Conservation (phyloP, 1,140 invertebrate genomes). For the Archegozetes longisetosus region DNA sequence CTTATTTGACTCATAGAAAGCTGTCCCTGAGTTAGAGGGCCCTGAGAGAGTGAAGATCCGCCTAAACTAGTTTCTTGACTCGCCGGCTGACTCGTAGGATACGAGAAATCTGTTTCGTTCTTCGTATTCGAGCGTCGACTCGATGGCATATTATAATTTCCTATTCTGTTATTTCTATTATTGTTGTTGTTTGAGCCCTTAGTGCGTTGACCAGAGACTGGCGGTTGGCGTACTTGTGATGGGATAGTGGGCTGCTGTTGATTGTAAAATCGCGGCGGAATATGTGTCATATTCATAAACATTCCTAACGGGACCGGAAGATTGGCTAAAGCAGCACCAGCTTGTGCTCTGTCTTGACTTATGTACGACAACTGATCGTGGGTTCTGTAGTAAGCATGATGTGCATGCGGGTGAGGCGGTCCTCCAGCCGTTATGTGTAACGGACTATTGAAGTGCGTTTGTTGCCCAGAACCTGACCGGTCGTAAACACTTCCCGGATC, state of each 20-base stretch:
- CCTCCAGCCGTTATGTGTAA: neutral
- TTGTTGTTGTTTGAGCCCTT: neutral
- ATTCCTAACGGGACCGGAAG: constrained; percentile 77
- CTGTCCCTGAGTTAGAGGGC: constrained; percentile 33
- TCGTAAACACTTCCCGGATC: constrained; percentile 64
- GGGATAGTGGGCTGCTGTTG: constrained; percentile 64
- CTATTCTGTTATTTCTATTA: neutral
- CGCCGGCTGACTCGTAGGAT: constrained; percentile 4
- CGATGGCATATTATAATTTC: neutral
- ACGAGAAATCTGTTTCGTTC: neutral
- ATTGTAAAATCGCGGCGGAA: constrained; percentile 70
- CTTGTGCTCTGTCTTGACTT: constrained; percentile 62
- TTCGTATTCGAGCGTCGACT: neutral
- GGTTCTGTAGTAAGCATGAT: constrained; percentile 29
- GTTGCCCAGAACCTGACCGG: constrained; percentile 29
- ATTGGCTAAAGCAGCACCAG: constrained; percentile 33
- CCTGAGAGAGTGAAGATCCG: constrained; percentile 31
- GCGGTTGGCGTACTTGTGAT: neutral
- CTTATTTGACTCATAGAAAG: constrained; percentile 34
- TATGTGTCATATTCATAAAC: constrained; percentile 82
- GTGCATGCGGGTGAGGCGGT: neutral
- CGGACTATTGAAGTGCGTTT: neutral
- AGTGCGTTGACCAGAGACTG: neutral
- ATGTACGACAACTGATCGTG: constrained; percentile 89
- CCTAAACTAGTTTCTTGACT: constrained; percentile 6